Conservation (phyloP, 1,140 invertebrate genomes). For the Drosophila nebulosa region DNA sequence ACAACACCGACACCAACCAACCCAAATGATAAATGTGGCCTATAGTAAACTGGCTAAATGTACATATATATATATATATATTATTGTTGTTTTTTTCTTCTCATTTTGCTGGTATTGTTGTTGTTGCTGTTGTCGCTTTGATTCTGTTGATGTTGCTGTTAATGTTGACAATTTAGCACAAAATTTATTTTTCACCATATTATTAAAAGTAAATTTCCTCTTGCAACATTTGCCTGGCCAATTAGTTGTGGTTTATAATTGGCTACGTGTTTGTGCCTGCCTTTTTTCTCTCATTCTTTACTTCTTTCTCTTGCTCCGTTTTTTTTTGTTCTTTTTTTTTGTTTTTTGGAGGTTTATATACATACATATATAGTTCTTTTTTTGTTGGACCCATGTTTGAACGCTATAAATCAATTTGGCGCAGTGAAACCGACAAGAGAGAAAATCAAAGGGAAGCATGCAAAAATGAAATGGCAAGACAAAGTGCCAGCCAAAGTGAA, state of each 20-base stretch:
- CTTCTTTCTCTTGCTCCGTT: too few species aligned
- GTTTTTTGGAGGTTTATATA: neutral
- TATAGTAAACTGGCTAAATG: conserved; percentile 1
- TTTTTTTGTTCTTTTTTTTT: neutral
- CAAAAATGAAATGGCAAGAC: conserved; percentile 30
- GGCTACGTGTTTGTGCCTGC: conserved; percentile 47
- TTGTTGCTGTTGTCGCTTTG: conserved; percentile 13
- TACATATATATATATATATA: conserved; percentile 2
- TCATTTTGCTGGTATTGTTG: conserved; percentile 17
- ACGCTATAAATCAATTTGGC: conserved; percentile 75
- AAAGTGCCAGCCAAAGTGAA: neutral
- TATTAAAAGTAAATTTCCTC: conserved; percentile 62
- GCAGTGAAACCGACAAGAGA: conserved; percentile 25
- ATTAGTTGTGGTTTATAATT: conserved; percentile 75
- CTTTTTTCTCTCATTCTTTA: conserved; percentile 2
- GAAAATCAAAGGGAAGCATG: conserved; percentile 43
- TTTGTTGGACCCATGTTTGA: conserved; percentile 55
- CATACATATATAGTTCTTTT: conserved; percentile 14
- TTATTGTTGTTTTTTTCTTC: conserved; percentile 1
- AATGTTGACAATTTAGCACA: conserved; percentile 78
- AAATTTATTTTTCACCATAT: conserved; percentile 63
- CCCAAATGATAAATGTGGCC: conserved; percentile 37
- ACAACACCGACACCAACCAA: neutral
- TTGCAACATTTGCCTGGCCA: conserved; percentile 59
- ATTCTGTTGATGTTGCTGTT: conserved; percentile 20